Conservation (phyloP, 2,113 vertebrate species). For the Bostrychus sinensis region DNA sequence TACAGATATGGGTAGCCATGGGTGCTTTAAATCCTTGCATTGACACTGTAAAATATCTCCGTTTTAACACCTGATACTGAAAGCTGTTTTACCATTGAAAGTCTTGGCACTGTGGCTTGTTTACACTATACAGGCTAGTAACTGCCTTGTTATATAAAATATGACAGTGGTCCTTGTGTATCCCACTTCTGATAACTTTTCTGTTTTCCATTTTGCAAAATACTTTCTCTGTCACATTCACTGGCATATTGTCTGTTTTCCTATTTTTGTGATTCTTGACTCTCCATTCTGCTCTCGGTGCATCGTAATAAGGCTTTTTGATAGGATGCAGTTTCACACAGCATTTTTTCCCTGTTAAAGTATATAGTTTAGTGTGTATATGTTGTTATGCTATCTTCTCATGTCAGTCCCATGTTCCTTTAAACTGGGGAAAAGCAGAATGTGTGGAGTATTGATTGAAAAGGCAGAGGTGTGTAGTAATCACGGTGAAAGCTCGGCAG, state of each 20-base stretch:
- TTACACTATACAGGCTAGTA: neutral
- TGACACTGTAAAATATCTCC: too few relatives aligned
- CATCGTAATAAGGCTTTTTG: slow-evolving; percentile 39
- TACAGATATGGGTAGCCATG: too few relatives aligned
- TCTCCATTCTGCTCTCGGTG: slow-evolving; percentile 6
- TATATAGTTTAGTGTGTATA: neutral
- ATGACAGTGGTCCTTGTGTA: neutral
- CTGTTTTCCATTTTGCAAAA: neutral
- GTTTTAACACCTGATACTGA: too few relatives aligned
- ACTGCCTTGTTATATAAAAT: neutral
- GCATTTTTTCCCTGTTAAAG: slow-evolving; percentile 16
- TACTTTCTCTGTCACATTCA: neutral
- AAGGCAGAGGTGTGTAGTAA: slow-evolving; percentile 59
- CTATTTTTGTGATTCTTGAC: neutral
- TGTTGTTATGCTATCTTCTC: neutral
- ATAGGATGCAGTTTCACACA: neutral
- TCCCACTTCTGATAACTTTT: neutral
- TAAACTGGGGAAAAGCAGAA: slow-evolving; percentile 18
- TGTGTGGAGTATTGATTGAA: slow-evolving; percentile 53
- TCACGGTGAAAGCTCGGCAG: slow-evolving; percentile 60
- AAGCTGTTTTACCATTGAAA: too few relatives aligned
- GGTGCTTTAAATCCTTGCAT: too few relatives aligned
- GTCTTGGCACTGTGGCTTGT: slow-evolving; percentile 10
- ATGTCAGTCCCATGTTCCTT: neutral
- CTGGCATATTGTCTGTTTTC: neutral